Evolutionary conservation across 2,797 vertebrate species (phyloP), one percentile per base, ranked within the genome.

Genomic region (Cephalopachus bancanus): DNA sequence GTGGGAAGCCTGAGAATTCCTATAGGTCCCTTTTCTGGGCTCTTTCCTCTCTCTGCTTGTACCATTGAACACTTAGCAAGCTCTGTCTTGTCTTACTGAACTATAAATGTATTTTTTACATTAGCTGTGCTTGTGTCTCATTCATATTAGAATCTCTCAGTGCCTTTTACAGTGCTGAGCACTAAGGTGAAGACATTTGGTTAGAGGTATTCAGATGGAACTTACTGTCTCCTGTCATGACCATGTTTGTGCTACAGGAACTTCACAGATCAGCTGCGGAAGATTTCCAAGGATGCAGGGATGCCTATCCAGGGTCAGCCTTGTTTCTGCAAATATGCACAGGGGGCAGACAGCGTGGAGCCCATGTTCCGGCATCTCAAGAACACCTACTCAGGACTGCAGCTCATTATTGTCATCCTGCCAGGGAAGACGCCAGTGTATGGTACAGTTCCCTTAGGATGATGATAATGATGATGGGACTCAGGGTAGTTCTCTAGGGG

Each of bases 281-380:
- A 99, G 97, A 99, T 99, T 95, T 99, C 99, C 83, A 99, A 99
- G 93, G 99, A 99, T 0, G 99, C 99, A 0, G 99, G 99, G 93
- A 99, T 99, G 99, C 99, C 99, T 0, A 99, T 99, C 98, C 99
- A 99, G 65, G 99, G 99, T n/a, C 99, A 99, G 96, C 98, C 98
- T 44, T 99, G 99, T 22, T 99, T 99, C 98, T 99, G 99, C 95
- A 99, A 99, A 93, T 99, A 99, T 0, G 98, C 98, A 0, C 98
- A 98, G 88, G 98, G 98, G 1, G 98, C 98, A 20, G 98, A 99
- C 97, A 99, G 98, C 1, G 98, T 99, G 98, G 98, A 99, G 97
- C 98, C 98, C 94, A 98, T 99, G 98, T 99, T 99, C 97, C 98
- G 98, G 53, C 98, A 99, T 97, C 98, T 99, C 60, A 99, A 99